phyloP scores from a whole-genome alignment of 2,797 vertebrate species.

The Manis pentadactyla region DNA sequence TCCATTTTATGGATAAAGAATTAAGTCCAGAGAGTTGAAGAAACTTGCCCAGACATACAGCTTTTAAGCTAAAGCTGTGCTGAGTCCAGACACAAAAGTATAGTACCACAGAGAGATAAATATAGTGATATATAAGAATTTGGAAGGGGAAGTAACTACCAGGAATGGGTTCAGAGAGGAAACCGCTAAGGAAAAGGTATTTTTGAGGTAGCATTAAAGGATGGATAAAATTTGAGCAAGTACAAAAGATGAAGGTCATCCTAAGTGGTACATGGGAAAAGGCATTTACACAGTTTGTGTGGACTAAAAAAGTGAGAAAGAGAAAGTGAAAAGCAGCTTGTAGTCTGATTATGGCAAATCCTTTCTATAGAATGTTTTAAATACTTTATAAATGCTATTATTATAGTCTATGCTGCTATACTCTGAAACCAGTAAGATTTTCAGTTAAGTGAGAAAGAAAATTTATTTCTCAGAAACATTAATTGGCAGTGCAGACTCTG shows the following conservation, averaged over 20 bases:
- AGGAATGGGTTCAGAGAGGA: not conserved
- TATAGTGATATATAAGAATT: not conserved
- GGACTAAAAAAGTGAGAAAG: not conserved
- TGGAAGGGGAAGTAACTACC: not conserved
- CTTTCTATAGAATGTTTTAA: not conserved
- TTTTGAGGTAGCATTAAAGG: not conserved
- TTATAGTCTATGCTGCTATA: not conserved
- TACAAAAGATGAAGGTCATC: not conserved
- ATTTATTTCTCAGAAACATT: not conserved
- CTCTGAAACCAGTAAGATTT: slow-evolving; percentile 17
- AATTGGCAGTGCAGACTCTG: not conserved
- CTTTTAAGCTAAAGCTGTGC: not conserved
- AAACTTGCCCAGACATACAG: not conserved
- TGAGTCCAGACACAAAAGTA: not conserved
- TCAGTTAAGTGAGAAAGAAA: slow-evolving; percentile 5
- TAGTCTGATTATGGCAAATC: not conserved
- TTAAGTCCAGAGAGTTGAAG: slow-evolving; percentile 25
- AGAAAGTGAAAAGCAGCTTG: not conserved
- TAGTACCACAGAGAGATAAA: not conserved
- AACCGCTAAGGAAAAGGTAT: not conserved
- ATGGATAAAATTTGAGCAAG: not conserved
- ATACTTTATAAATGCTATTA: not conserved
- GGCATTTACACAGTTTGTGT: not conserved
- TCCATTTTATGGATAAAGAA: slow-evolving; percentile 45
- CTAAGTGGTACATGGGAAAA: not conserved